Evolutionary conservation across 2,113 vertebrate species (phyloP).

Genomic region (Dromiciops gliroides): DNA sequence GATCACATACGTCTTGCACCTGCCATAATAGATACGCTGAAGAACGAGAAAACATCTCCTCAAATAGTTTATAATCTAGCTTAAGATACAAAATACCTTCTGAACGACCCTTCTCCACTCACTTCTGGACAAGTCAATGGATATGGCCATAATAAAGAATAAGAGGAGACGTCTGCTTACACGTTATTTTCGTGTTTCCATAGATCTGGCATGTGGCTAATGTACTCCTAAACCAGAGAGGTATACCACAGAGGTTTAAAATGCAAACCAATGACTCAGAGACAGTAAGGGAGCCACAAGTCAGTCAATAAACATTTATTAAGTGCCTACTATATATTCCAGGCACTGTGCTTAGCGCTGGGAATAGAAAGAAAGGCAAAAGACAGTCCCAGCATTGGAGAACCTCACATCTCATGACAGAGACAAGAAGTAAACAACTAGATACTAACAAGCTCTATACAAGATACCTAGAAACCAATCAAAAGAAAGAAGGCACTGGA

Average conservation of each 20-base stretch:
- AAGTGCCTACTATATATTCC: neutral
- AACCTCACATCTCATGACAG: too few species aligned
- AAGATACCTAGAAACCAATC: neutral
- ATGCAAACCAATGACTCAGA: too few species aligned
- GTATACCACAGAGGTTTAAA: too few species aligned
- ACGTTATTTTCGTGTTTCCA: neutral
- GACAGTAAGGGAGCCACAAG: neutral
- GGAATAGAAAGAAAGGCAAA: neutral
- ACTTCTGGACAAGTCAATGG: too few species aligned
- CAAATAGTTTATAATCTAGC: neutral
- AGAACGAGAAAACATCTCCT: neutral
- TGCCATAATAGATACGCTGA: neutral
- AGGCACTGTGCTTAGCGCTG: neutral
- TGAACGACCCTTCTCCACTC: neutral
- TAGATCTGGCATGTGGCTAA: neutral
- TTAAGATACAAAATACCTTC: neutral
- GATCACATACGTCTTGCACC: neutral
- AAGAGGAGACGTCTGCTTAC: neutral
- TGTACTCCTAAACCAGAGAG: neutral
- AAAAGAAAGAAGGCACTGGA: too few species aligned
- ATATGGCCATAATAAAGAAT: neutral
- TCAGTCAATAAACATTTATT: too few species aligned
- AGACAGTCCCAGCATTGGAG: neutral
- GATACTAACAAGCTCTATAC: too few species aligned
- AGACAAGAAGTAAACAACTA: too few species aligned